Evolutionary conservation across 2,797 vertebrate species (phyloP).

Genomic region (Sciurus carolinensis): DNA sequence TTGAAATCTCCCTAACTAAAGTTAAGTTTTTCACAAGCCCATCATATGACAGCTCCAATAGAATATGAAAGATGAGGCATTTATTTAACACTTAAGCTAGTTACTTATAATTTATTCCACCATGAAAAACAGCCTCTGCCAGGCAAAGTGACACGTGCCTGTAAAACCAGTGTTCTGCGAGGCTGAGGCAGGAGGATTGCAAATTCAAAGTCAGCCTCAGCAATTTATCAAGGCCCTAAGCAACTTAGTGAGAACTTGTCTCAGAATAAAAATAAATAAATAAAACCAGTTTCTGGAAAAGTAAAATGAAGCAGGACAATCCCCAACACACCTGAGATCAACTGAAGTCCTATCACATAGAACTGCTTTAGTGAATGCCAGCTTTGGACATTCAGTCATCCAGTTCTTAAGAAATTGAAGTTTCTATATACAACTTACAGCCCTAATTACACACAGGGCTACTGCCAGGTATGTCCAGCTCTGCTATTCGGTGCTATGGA

Average conservation of each 20-base stretch:
- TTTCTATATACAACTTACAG: not conserved
- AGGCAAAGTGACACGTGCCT: no score
- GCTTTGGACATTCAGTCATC: not conserved
- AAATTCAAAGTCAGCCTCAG: no score
- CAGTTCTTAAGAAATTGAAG: conserved; percentile 14
- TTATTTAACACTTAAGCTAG: not conserved
- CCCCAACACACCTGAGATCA: not conserved
- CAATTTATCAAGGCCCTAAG: no score
- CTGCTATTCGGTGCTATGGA: not conserved
- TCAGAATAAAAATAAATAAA: no score
- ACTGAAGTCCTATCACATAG: not conserved
- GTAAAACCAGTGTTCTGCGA: no score
- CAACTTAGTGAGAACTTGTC: no score
- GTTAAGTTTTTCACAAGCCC: not conserved
- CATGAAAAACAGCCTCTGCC: not conserved
- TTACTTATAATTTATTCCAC: not conserved
- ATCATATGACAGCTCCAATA: not conserved
- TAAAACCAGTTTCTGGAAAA: not conserved
- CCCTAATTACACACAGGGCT: not conserved
- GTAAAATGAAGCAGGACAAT: not conserved
- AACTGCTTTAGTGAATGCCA: not conserved
- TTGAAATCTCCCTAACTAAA: not conserved
- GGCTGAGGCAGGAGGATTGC: no score
- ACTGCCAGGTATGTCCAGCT: not conserved
- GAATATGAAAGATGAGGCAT: not conserved